Conservation (phyloP, 1,140 invertebrate species). For the Dermatophagoides farinae region DNA sequence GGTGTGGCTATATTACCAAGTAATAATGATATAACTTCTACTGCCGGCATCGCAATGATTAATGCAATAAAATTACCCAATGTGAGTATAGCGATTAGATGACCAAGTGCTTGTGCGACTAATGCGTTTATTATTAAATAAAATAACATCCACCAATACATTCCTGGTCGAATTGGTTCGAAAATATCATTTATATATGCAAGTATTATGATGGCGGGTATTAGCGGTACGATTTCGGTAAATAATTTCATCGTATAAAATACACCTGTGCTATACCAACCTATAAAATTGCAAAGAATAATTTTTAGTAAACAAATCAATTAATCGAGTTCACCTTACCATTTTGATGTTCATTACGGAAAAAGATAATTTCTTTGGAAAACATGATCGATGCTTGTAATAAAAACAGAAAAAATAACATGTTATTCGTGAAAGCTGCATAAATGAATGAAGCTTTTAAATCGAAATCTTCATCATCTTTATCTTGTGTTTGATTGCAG, state of each 20-base stretch:
- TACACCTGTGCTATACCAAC: neutral
- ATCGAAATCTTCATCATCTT: neutral
- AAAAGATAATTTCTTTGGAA: neutral
- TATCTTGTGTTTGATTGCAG: neutral
- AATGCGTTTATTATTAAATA: neutral
- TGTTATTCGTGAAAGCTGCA: neutral
- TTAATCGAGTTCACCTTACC: neutral
- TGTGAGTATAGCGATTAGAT: neutral
- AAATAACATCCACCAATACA: neutral
- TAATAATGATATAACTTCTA: neutral
- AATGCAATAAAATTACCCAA: neutral
- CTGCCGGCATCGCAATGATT: neutral
- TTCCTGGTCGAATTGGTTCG: neutral
- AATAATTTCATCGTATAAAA: neutral
- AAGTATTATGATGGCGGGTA: neutral
- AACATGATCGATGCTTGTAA: neutral
- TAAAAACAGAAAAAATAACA: neutral
- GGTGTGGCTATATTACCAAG: neutral
- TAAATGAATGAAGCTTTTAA: too few species aligned
- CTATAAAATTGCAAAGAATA: neutral
- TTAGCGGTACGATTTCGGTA: neutral
- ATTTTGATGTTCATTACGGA: conserved; percentile 2
- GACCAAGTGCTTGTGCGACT: neutral
- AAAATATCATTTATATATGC: neutral
- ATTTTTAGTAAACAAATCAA: neutral